Evolutionary conservation across 1,140 invertebrate species (phyloP).

Genomic region (Drosophila sulfurigaster): DNA sequence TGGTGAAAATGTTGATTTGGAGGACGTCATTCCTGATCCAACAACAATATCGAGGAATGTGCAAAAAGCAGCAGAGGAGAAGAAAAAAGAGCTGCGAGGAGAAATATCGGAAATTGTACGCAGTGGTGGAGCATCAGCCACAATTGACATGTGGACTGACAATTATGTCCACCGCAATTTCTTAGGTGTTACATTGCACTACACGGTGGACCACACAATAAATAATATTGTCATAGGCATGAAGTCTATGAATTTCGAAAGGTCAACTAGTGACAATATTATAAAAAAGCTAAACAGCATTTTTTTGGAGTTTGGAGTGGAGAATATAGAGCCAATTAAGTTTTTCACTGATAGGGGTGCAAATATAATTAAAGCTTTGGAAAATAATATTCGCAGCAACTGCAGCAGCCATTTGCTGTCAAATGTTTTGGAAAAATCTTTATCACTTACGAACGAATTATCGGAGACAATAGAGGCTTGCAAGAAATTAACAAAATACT

Average conservation of each 20-base stretch:
- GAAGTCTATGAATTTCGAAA: slow-evolving; percentile 52
- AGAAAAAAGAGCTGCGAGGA: slow-evolving; percentile 24
- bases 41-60: slow-evolving; percentile 29
- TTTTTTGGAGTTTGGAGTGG: slow-evolving; percentile 32
- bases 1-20: slow-evolving; percentile 32
- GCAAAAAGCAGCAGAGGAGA: slow-evolving; percentile 26
- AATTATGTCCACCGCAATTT: slow-evolving; percentile 45
- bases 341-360: slow-evolving; percentile 31
- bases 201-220: slow-evolving; percentile 15
- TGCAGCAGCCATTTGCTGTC: slow-evolving; percentile 43
- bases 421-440: slow-evolving; percentile 37
- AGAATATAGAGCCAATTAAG: slow-evolving; percentile 27
- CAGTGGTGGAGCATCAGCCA: slow-evolving; percentile 33
- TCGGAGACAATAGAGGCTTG: slow-evolving; percentile 24
- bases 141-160: slow-evolving; percentile 40
- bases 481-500: slow-evolving; percentile 42
- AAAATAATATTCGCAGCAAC: slow-evolving; percentile 28
- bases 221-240: slow-evolving; percentile 38
- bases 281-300: slow-evolving; percentile 23
- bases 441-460: too few relatives aligned
- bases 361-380: slow-evolving; percentile 35
- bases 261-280: slow-evolving; percentile 36
- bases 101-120: slow-evolving; percentile 28
- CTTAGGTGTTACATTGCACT: slow-evolving; percentile 45
- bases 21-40: slow-evolving; percentile 39